Percentiles rank a stretch among this genome's conserved stretches.
Evolutionary conservation across 2,113 vertebrate species (phyloP).

Genomic region (Podiceps cristatus): DNA sequence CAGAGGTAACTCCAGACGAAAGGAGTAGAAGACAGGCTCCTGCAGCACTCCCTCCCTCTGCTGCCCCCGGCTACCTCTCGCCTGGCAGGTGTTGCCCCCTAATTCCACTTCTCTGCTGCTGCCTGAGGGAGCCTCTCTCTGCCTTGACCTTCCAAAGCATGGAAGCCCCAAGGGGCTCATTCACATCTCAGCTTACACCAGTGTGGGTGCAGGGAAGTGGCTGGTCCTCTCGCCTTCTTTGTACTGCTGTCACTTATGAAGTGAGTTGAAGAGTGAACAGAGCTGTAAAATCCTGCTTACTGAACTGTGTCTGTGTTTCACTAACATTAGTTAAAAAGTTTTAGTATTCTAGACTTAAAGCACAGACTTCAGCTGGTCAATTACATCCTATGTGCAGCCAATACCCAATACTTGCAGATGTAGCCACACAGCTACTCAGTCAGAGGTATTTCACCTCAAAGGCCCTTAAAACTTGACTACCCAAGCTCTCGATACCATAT

Average conservation of each 20-base stretch:
- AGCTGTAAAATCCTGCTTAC: background rate
- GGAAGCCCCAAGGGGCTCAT: background rate
- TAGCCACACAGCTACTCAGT: background rate
- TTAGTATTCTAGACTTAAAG: background rate
- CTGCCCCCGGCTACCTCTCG: background rate
- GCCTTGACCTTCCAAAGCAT: background rate
- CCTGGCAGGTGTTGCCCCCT: background rate
- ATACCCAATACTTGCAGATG: background rate
- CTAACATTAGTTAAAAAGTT: background rate
- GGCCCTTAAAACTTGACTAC: background rate
- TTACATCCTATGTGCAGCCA: background rate
- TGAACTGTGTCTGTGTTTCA: background rate
- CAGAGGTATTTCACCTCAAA: background rate
- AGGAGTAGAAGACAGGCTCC: background rate
- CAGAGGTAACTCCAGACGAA: background rate
- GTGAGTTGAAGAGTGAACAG: background rate
- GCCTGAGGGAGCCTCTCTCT: background rate
- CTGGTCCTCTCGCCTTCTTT: background rate
- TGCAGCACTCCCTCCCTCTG: background rate
- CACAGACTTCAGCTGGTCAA: background rate
- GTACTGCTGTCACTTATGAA: background rate
- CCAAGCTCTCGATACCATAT: background rate
- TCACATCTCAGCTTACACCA: background rate
- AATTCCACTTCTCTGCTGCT: background rate
- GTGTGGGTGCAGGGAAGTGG: background rate